Evolutionary conservation across 2,113 vertebrate species (phyloP).

Genomic region (Potamarius usumacintae): DNA sequence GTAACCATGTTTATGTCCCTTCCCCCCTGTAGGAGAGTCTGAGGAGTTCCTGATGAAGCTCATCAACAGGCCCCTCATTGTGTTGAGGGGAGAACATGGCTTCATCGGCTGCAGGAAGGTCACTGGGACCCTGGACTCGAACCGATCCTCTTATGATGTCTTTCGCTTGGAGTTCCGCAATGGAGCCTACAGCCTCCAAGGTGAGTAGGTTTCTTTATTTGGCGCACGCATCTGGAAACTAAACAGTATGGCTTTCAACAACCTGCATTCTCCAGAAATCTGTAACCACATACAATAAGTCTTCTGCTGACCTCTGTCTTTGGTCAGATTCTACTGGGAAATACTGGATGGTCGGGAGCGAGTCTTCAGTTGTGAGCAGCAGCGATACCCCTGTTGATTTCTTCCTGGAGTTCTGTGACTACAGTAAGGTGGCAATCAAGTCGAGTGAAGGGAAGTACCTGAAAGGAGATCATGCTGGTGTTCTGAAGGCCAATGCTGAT

Average conservation of each 20-base stretch:
- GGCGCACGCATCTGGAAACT: not conserved
- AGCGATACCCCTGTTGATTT: constrained; percentile 90
- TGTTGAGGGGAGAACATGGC: constrained; percentile 93
- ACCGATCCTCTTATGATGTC: constrained; percentile 93
- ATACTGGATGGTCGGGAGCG: constrained; percentile 94
- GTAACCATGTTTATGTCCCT: not conserved
- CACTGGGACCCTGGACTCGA: constrained; percentile 93
- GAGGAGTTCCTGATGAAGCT: constrained; percentile 97
- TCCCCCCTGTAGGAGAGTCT: constrained; percentile 74
- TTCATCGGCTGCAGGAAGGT: constrained; percentile 98
- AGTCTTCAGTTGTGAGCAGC: constrained; percentile 93
- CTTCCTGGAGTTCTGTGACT: constrained; percentile 97
- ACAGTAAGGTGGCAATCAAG: constrained; percentile 96
- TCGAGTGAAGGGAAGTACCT: constrained; percentile 86
- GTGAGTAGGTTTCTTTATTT: constrained; percentile 62
- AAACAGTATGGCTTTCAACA: not conserved
- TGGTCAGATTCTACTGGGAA: constrained; percentile 91
- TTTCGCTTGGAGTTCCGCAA: constrained; percentile 92
- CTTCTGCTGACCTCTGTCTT: not conserved
- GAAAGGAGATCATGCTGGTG: constrained; percentile 94
- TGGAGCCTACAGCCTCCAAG: constrained; percentile 93
- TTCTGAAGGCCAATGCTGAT: constrained; percentile 91
- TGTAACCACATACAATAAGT: not conserved
- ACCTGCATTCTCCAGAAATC: not conserved
- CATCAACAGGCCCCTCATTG: constrained; percentile 95